Evolutionary conservation across 2,797 vertebrate genomes (phyloP), one percentile per base, ranked within the genome.

Genomic region (Ctenopoma multispine): DNA sequence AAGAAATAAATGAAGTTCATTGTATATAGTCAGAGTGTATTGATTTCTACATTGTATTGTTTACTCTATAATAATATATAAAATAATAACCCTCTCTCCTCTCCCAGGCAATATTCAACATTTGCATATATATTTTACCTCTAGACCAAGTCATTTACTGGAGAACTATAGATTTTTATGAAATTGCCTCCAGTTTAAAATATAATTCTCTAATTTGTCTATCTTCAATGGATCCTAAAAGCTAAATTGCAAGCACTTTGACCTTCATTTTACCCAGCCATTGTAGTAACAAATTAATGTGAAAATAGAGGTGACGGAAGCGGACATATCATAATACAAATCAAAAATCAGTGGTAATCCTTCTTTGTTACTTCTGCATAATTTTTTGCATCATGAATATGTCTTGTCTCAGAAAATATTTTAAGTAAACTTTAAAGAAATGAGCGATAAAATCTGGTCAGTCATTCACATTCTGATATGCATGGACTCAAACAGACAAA

Each of bases 1-100:
- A 76, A 79, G 3, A 48, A 69, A 79, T 69, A 63, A 85, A 75
- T 72, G 6, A 86, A 72, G 65, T 44, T 66, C 57, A 76, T 64
- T 10, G 12, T n/a, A 61, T 64, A 44, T 34, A 69, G 59, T 77
- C 71, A 65, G 18, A 56, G 24, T 18, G 14, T 72, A 86, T 76
- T 78, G 78, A 84, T 83, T 87, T 77, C 9, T 34, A 34, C 31
- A 34, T 34, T 2, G 31, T 34, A 34, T 34, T 34, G 31, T 34
- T 34, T 34, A 34, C 31, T 34, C 7, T 34, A 34, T 79, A 63
- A 50, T 82, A 55, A 72, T 71, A 64, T 63, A 60, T 72, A 44
- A 68, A 79, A 61, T 64, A 67, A 77, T 74, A 24, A 10, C 31
- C 20, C n/a, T 63, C 8, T 61, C 41, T 36, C 31, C 2, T 1